phyloP scores from a whole-genome alignment of 2,797 vertebrate genomes.

The Mionectes olivaceus region DNA sequence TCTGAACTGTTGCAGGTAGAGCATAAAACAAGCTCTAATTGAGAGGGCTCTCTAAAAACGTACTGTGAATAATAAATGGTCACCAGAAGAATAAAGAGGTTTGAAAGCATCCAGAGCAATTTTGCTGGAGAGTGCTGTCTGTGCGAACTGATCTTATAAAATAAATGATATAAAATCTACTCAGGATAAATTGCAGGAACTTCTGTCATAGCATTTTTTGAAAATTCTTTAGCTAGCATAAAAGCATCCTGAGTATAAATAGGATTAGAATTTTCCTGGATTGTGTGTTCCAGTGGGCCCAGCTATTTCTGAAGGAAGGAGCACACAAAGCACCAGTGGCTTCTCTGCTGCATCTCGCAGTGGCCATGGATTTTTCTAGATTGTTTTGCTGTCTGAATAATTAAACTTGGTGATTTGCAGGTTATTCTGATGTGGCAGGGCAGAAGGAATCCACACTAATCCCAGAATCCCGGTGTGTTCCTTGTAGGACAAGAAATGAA shows the following conservation, averaged over 20 bases:
- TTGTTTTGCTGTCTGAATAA: neutral
- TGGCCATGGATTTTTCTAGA: neutral
- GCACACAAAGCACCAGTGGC: neutral
- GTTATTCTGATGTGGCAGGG: neutral
- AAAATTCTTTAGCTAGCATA: neutral
- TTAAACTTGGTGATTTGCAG: neutral
- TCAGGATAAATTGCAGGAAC: neutral
- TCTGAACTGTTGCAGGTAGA: neutral
- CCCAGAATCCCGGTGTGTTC: neutral
- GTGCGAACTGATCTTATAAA: neutral
- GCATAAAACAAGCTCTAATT: neutral
- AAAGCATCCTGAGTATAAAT: neutral
- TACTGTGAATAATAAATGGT: neutral
- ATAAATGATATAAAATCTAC: neutral
- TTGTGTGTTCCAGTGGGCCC: neutral
- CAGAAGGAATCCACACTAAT: neutral
- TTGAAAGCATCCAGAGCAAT: neutral
- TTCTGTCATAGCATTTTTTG: neutral
- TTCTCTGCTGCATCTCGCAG: neutral
- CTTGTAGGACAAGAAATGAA: neutral
- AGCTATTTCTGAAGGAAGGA: neutral
- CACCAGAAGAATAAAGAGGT: neutral
- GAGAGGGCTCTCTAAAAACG: neutral
- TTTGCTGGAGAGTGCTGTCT: neutral
- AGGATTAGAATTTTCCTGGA: neutral